Base-by-base conservation (phyloP, 2,888 invertebrate genomes). In the Pecten maximus region DNA sequence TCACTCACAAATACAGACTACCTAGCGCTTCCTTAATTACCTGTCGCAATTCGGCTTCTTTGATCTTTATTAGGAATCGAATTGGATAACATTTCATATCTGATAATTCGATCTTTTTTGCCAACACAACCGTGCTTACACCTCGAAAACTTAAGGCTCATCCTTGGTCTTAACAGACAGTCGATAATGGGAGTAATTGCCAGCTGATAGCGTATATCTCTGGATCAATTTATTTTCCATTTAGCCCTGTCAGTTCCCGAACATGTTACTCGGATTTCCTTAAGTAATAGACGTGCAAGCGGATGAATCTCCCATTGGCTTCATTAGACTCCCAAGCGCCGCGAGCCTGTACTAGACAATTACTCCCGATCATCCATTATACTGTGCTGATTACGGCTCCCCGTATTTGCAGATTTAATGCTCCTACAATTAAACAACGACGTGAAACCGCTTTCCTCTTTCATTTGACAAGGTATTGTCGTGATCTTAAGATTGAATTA, bases 401-500 rank as follows among this genome's bases (percentile, higher is more conserved):
- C 60, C 39, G 88, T 89, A 89, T 89, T 89, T 50, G 89, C 87
- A 89, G 89, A 89, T 89, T 89, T 89, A 89, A 89, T 89, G 88
- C 40, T 40, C 89, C 60, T 87, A 89, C 89, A 89, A 89, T 89
- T 89, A 89, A 89, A 89, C 87, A 88, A 54, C 88, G 87, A 87
- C 87, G 88, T 40, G 89, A 89, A 89, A 88, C 87, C 89, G 88
- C 87, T 87, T 88, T 87, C 88, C 89, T 89, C 88, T 90, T 86
- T 60, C 87, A 90, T 88, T 90, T 89, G 89, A 89, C 91, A 90
- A 54, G 89, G 89, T 90, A 90, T 90, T 90, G 91, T 90, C 90
- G 89, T 89, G 90, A 90, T 88, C 87, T 91, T 90, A 89, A 91
- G 90, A 91, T 90, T 91, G 91, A 91, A 91, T 91, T 91, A 91